Base-by-base conservation (phyloP, 1,140 invertebrate species). In the Pollicipes pollicipes region DNA sequence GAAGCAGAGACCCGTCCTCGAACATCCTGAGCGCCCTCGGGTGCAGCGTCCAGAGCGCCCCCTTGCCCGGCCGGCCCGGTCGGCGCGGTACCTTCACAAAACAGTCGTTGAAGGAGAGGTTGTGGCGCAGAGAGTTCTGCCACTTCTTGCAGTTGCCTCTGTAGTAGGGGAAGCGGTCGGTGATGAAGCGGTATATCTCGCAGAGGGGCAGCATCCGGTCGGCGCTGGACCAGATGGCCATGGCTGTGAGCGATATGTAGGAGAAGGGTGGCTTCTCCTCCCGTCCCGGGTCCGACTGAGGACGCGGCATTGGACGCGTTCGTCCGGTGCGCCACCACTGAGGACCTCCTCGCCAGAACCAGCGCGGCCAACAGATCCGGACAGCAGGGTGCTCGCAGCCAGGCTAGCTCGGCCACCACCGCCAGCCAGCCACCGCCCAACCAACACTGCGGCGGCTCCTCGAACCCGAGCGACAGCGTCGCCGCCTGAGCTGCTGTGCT, bases 181-280 rank as follows among this genome's bases (percentile, higher is more conserved):
- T 94, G 77, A 93, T 93, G 78, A 90, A 95, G 77, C 90, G 89
- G 81, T 95, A 95, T 77, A 95, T 95, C 77, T 95, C 93, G 35
- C 89, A 91, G 30, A 98, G 82, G 6, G 95, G 93, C 67, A 96
- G 82, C 94, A 97, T 97, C 79, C 95, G 95, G 78, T 97, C 92
- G 28, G 88, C 87, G 1, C 90, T 95, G 74, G 88, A 90, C 87
- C 93, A 93, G 74, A 98, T 97, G 24, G 95, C 95, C 94, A 97
- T 97, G 30, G 94, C 95, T 24, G 94, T 97, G 68, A 98, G 81
- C 0, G 93, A 95, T 72, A 98, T 97, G 79, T 98, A 97, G 0
- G 93, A 97, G 79, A 95, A 98, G 0, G 95, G 94, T 64, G 95
- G 95, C 78, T 98, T 98, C 77, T 95, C 91, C 78, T 93, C 91